phyloP scores from a whole-genome alignment of 2,888 invertebrate species.

The Peribatodes rhomboidaria region DNA sequence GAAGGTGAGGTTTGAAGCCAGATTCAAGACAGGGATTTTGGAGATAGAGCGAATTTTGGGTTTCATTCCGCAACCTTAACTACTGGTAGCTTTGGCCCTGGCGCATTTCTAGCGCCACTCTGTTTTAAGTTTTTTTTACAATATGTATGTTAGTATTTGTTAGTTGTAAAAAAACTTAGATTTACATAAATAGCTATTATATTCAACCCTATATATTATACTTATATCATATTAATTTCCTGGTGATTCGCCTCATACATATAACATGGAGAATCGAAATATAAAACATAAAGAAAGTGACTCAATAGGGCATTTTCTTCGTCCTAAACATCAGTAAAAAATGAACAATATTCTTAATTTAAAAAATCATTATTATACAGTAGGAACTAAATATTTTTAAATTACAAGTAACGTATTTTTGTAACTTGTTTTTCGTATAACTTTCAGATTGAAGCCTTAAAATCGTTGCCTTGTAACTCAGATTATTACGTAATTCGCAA shows the following conservation, averaged over 20 bases:
- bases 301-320: slow-evolving; percentile 2
- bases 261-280: background rate
- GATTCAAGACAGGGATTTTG: too few species aligned
- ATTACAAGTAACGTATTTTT: slow-evolving; percentile 34
- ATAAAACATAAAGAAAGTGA: background rate
- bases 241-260: background rate
- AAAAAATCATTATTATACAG: background rate
- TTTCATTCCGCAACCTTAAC: too few species aligned
- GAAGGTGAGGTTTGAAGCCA: too few species aligned
- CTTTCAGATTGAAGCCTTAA: slow-evolving; percentile 61
- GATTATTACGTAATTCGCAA: slow-evolving; percentile 57
- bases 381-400: slow-evolving; percentile 19
- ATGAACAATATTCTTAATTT: slow-evolving; percentile 2
- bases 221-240: too few species aligned
- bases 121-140: too few species aligned
- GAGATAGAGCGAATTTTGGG: too few species aligned
- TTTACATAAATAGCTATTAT: too few species aligned
- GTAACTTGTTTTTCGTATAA: slow-evolving; percentile 38
- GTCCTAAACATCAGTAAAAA: background rate
- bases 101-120: too few species aligned
- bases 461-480: slow-evolving; percentile 72
- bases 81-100: too few species aligned
- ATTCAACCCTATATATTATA: too few species aligned
- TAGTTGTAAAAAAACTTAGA: too few species aligned
- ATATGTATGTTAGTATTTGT: too few species aligned